A percentile compares a stretch with the other conserved stretches of the same genome.
phyloP scores from a whole-genome alignment of 2,888 invertebrate genomes.

The Corbicula japonica region DNA sequence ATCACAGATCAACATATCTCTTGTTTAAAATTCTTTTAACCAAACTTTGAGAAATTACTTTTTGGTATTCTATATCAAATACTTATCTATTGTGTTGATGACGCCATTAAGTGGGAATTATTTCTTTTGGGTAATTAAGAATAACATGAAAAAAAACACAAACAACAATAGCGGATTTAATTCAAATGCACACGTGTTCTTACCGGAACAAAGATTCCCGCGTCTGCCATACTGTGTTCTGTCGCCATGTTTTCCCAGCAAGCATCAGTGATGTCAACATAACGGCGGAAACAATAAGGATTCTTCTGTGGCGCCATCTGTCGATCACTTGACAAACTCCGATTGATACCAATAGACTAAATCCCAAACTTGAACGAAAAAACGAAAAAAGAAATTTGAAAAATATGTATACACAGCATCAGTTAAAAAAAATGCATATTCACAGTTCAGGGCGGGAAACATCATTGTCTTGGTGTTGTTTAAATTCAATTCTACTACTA shows the following conservation, averaged over 20 bases:
- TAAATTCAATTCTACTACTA: no score
- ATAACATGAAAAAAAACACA: neutral
- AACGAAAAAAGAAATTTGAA: conserved; percentile 1
- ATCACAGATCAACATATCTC: no score
- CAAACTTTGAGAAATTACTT: no score
- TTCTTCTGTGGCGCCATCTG: conserved; percentile 34
- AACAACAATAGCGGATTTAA: neutral
- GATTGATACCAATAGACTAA: conserved; percentile 87
- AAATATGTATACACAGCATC: neutral
- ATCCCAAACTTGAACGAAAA: conserved; percentile 86
- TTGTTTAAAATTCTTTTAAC: no score
- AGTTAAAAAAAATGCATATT: neutral
- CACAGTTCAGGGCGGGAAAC: no score
- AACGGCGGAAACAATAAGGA: conserved; percentile 82
- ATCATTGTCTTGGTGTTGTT: no score
- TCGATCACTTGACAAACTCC: conserved; percentile 88
- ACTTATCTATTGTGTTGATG: no score
- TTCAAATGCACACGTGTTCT: no score
- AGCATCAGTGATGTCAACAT: conserved; percentile 89
- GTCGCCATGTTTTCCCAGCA: conserved; percentile 90
- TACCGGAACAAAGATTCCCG: conserved; percentile 93
- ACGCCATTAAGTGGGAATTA: no score
- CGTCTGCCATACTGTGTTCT: conserved; percentile 93
- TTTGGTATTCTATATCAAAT: no score
- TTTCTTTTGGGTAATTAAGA: neutral